Evolutionary conservation across 1,140 invertebrate species (phyloP), one percentile per base, ranked within the genome.

Genomic region (Philaenus spumarius): DNA sequence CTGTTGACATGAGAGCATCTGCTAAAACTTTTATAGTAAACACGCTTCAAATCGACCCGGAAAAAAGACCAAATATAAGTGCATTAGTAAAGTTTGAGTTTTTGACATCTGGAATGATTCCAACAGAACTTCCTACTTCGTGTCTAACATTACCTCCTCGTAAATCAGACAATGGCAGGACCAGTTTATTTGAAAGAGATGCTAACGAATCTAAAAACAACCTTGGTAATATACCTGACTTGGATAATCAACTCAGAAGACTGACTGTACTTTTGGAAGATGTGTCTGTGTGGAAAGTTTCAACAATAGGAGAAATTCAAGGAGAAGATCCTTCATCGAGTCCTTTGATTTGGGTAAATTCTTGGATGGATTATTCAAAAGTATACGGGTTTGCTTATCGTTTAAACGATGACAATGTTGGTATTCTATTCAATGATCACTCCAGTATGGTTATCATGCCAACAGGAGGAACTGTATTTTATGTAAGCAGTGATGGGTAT

Each of bases 331-430:
- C 56, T 23, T 26, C 20, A 24, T 24, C 35, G 19, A 11, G 20
- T 5, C 47, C 56, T 1, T 51, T 58, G 14, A 42, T 50, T 24
- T 58, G 56, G 56, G 35, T 58, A 15, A 58, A 58, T 39, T 58
- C 56, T 15, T 87, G 85, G 85, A 84, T 88, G 40, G 85, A 87
- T 69, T 87, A 86, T 67, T 84, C 83, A 1, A 85, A 87, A 69
- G 85, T 85, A 61, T 86, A 87, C 65, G 85, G 85, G 5, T 78
- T 87, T 59, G 84, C 82, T 19, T 87, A 85, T 67, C 82, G 86
- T 63, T 69, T 87, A 5, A 84, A 81, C 55, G 84, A 88, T 65
- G 79, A 79, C 59, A 80, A 80, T 59, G 78, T 85, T 48, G 84
- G 85, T 14, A 82, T 86, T 14, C 73, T 85, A 0, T 86, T 85